phyloP scores from a whole-genome alignment of 2,797 vertebrate species.

The Enoplosus armatus region DNA sequence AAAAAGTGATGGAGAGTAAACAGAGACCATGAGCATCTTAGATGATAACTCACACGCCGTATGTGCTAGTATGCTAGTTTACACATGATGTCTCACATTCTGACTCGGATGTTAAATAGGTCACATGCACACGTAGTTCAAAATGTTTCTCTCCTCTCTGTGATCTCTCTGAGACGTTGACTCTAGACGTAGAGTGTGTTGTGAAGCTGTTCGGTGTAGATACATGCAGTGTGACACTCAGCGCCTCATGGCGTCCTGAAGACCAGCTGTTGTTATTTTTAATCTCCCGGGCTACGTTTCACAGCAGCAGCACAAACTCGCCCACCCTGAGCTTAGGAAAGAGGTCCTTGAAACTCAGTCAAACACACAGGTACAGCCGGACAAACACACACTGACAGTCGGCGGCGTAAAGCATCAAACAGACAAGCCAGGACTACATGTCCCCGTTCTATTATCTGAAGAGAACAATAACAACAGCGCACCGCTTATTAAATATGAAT shows the following conservation, averaged over 20 bases:
- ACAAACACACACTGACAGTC: constrained; percentile 26
- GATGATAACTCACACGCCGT: neutral
- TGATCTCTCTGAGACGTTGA: constrained; percentile 1
- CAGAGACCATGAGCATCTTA: neutral
- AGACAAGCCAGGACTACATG: neutral
- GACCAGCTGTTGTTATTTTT: constrained; percentile 90
- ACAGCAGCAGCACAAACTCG: constrained; percentile 71
- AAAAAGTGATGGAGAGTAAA: constrained; percentile 27
- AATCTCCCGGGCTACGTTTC: constrained; percentile 84
- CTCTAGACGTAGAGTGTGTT: constrained; percentile 29
- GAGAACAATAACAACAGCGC: constrained; percentile 41
- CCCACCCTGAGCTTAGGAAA: constrained; percentile 48
- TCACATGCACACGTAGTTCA: neutral
- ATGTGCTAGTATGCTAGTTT: neutral
- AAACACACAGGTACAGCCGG: constrained; percentile 42
- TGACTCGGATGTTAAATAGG: neutral
- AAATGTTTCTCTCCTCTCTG: constrained; percentile 11
- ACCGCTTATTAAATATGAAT: constrained; percentile 70
- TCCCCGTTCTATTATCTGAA: constrained; percentile 26
- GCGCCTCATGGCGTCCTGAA: constrained; percentile 80
- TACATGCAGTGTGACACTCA: constrained; percentile 68
- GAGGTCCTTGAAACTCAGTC: constrained; percentile 32
- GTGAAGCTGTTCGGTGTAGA: constrained; percentile 45
- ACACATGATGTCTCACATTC: neutral
- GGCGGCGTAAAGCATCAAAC: neutral